phyloP scores from a whole-genome alignment of 2,113 vertebrate species.

The Paracanthobrama guichenoti region DNA sequence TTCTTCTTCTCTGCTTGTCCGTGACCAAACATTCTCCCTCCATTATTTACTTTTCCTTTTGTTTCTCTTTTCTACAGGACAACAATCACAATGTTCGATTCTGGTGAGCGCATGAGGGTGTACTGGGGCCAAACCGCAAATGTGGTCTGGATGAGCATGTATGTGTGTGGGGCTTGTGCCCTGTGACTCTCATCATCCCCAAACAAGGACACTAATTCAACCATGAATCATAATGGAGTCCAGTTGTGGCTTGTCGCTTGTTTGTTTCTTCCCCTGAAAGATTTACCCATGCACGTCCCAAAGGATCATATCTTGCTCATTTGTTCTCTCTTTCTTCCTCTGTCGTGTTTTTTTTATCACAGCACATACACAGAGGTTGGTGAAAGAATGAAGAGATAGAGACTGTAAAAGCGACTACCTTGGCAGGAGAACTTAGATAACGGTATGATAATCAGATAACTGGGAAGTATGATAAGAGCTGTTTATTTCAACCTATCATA shows the following conservation, averaged over 20 bases:
- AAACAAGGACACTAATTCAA: constrained; percentile 59
- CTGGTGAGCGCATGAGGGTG: constrained; percentile 28
- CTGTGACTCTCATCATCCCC: constrained; percentile 50
- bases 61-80: constrained; percentile 44
- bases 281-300: constrained; percentile 50
- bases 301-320: constrained; percentile 37
- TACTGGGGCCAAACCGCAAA: constrained; percentile 52
- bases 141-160: constrained; percentile 36
- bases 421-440: constrained; percentile 4
- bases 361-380: background rate
- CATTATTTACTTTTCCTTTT: constrained; percentile 46
- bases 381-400: constrained; percentile 11
- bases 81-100: constrained; percentile 55
- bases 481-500: constrained; percentile 28
- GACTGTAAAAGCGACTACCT: constrained; percentile 20
- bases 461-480: constrained; percentile 35
- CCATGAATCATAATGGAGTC: constrained; percentile 52
- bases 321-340: constrained; percentile 30
- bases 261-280: constrained; percentile 55
- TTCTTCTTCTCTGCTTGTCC: background rate
- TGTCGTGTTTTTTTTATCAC: background rate
- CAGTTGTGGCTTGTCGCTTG: constrained; percentile 59
- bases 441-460: background rate
- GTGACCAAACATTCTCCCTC: constrained; percentile 41
- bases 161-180: constrained; percentile 29